A percentile compares a stretch with the other conserved stretches of the same genome.
Conservation (phyloP, 92 coral and sea anemone species). For the Parazoanthus darwini region DNA sequence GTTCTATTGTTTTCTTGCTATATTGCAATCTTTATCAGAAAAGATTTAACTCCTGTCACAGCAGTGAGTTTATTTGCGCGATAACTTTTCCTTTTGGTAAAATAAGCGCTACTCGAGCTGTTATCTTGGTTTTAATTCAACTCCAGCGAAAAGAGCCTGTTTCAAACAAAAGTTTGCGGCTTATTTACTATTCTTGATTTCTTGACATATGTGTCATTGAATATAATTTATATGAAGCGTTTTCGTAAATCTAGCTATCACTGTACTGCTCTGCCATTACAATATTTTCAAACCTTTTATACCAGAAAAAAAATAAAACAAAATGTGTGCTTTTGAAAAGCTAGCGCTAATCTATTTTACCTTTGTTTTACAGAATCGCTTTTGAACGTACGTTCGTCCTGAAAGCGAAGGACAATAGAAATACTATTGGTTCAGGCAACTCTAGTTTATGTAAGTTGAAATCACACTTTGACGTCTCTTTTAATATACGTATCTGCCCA, state of each 20-base stretch:
- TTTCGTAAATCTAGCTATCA: neutral
- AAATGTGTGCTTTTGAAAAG: neutral
- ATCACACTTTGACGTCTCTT: neutral
- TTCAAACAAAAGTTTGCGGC: neutral
- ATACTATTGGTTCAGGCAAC: neutral
- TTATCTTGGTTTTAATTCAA: too few species aligned
- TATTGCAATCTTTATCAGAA: neutral
- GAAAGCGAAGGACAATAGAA: neutral
- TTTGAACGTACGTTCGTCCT: neutral
- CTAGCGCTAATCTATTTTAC: too few species aligned
- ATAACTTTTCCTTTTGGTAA: neutral
- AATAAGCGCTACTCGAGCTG: neutral
- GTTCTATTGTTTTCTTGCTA: too few species aligned
- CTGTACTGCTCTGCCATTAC: neutral
- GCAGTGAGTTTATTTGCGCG: neutral
- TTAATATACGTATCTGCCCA: conserved; percentile 10
- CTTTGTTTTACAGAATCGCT: neutral
- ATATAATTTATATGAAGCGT: neutral
- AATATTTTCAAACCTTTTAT: neutral
- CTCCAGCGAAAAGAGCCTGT: neutral
- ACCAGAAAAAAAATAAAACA: neutral
- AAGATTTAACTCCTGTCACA: neutral
- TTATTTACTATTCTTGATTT: neutral
- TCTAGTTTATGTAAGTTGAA: neutral
- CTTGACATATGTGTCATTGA: neutral